phyloP scores from a whole-genome alignment of 2,888 invertebrate genomes.

The Branchellion lobata region DNA sequence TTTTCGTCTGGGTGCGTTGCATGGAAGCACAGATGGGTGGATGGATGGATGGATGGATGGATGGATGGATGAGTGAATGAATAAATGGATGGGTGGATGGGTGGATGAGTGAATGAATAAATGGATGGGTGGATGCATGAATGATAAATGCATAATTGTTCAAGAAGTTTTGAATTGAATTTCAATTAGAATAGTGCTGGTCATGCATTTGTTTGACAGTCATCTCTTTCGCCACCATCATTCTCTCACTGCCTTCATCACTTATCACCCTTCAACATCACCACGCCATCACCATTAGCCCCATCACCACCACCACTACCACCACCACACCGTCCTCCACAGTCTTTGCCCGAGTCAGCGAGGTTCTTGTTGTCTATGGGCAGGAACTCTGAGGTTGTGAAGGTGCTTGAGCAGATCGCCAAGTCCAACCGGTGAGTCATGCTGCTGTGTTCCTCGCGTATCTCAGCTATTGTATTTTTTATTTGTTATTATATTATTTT shows the following conservation, averaged over 20 bases:
- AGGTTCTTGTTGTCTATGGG: constrained; percentile 60
- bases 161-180: no score
- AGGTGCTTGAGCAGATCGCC: constrained; percentile 54
- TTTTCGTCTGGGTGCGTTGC: constrained; percentile 56
- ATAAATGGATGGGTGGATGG: not conserved
- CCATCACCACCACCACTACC: not conserved
- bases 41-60: not conserved
- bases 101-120: not conserved
- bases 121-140: not conserved
- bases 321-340: not conserved
- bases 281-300: no score
- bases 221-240: no score
- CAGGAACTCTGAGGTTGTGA: constrained; percentile 55
- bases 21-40: not conserved
- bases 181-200: no score
- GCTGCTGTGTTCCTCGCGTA: no score
- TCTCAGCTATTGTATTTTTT: no score
- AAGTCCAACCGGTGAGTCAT: constrained; percentile 55
- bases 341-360: constrained; percentile 61
- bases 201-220: no score
- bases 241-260: no score
- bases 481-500: no score
- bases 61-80: not conserved
- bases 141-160: not conserved
- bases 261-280: no score